Evolutionary conservation across 2,113 vertebrate genomes (phyloP).

Genomic region (Paradisaea rubra): DNA sequence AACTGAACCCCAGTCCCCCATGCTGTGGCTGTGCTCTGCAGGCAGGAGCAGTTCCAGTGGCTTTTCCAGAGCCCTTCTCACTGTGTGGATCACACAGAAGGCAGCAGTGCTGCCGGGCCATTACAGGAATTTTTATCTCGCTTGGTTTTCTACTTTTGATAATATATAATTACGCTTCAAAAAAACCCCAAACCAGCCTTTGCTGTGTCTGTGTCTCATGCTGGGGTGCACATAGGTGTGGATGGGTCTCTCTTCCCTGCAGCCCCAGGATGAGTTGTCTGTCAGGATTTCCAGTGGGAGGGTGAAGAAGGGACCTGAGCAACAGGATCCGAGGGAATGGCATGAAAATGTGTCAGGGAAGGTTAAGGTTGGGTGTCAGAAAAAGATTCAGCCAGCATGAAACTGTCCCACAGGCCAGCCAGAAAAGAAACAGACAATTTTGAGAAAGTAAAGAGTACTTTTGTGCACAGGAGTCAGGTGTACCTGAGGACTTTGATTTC

Average conservation of each 20-base stretch:
- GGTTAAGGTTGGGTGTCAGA: background rate
- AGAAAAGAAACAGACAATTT: background rate
- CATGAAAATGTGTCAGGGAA: background rate
- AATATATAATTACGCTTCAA: background rate
- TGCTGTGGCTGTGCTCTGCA: background rate
- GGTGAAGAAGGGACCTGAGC: background rate
- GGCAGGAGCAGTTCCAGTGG: background rate
- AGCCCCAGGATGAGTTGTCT: background rate
- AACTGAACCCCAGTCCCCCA: rapidly evolving
- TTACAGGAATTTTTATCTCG: background rate
- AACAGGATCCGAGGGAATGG: background rate
- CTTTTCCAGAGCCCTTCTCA: background rate
- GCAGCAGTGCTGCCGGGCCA: rapidly evolving
- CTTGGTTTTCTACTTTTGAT: background rate
- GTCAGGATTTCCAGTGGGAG: background rate
- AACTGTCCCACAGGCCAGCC: background rate
- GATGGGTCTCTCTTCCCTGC: background rate
- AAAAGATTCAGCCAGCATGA: background rate
- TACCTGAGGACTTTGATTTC: background rate
- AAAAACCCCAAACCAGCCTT: background rate
- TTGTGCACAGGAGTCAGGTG: background rate
- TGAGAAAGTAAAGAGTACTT: background rate
- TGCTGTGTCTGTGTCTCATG: background rate
- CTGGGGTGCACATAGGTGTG: background rate
- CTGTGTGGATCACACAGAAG: background rate